These are phyloP conservation scores for Tyrannus savana DNA, from an alignment of 2,113 vertebrate species.

Conservation along the genomic window DNA sequence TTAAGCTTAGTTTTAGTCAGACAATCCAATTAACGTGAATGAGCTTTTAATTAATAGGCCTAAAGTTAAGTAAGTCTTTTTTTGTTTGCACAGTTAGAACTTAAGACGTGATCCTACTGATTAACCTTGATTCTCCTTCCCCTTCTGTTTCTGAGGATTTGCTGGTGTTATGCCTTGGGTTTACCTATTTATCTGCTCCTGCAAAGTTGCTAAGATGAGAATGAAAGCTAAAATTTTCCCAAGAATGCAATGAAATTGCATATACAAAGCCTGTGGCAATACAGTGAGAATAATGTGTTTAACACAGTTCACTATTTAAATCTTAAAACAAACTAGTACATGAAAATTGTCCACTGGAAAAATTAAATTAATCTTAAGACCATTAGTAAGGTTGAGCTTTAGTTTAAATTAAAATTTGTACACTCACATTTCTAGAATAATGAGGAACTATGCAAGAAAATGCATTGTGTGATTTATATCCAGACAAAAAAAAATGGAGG, in stretches of 20 bases:
- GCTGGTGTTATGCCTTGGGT: not conserved
- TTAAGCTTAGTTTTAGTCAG: constrained; percentile 21
- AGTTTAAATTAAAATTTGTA: not conserved
- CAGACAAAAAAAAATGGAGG: not conserved
- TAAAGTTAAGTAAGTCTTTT: constrained; percentile 46
- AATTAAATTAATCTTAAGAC: not conserved
- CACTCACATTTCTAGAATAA: not conserved
- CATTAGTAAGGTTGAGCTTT: not conserved
- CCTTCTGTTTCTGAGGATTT: constrained; percentile 19
- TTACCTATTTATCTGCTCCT: not conserved
- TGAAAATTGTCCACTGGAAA: not conserved
- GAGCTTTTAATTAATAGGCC: constrained; percentile 39
- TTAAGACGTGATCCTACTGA: not conserved
- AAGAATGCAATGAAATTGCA: not conserved
- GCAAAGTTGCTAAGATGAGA: not conserved
- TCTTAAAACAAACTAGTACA: not conserved
- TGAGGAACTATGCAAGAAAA: not conserved
- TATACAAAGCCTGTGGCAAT: not conserved
- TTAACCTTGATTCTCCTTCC: constrained; percentile 29
- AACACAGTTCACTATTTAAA: not conserved
- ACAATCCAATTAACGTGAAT: constrained; percentile 26
- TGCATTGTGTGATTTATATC: not conserved
- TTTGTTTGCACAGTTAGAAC: not conserved
- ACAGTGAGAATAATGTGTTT: not conserved
- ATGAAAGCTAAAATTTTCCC: not conserved